Evolutionary conservation across 2,888 invertebrate species (phyloP), one percentile per base, ranked within the genome.

Genomic region (Embidobia sp.): DNA sequence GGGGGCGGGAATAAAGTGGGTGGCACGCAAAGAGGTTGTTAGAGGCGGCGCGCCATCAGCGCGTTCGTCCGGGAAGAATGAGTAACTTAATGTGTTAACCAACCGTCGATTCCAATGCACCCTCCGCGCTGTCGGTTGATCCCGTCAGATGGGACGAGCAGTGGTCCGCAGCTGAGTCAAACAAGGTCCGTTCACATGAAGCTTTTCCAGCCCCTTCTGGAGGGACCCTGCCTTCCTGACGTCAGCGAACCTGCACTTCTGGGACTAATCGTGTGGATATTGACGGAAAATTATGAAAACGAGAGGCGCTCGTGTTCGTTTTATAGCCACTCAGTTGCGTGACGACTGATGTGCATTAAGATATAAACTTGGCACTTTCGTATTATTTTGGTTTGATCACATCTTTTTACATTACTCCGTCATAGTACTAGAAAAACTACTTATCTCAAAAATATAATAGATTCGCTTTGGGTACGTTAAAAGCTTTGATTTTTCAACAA

Each of bases 131-230:
- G 77, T 76, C 77, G 72, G 61, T 63, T 72, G 79, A 81, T 81
- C 83, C 82, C 82, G 51, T 53, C 49, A 79, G 80, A 83, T 81
- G 80, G 81, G 78, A 80, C 81, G 75, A 75, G 53, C 83, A 82
- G 81, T 81, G 83, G 81, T 79, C 66, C 79, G 85, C 89, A 88
- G 88, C 89, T 89, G 88, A 88, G 82, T 84, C 85, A 86, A 88
- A 89, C 88, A 89, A 88, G 89, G 86, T 86, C 83, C 81, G 86
- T 89, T 88, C 87, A 88, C 88, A 87, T 88, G 87, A 85, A 79
- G 88, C 88, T 88, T 88, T 88, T 87, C 87, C 82, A 83, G 86
- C 87, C 87, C 88, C 82, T 88, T 85, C 83, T 66, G 81, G 76
- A 67, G 63, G 78, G 55, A 70, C 55, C 26, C 7, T 80, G 77